Percentiles rank a stretch among this genome's conserved stretches.
These are phyloP conservation scores for Drosophila borealis DNA, from an alignment of 2,888 invertebrate species.

Conservation along the genomic window DNA sequence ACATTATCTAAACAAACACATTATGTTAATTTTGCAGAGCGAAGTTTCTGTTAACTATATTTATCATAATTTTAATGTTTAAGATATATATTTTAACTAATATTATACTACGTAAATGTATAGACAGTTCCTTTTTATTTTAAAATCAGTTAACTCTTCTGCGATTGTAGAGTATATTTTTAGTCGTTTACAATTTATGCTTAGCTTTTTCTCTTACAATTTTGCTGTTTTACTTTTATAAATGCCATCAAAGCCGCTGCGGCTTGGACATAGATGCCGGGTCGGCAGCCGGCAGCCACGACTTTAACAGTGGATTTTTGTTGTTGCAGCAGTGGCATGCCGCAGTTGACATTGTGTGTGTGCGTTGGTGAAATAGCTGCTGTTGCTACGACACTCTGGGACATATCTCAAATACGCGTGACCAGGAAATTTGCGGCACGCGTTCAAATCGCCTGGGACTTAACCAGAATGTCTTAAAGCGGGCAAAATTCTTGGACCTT, in stretches of 20 bases:
- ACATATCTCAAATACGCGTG: constrained; percentile 49
- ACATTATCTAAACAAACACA: too few species aligned
- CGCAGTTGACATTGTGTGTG: constrained; percentile 17
- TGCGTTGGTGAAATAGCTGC: constrained; percentile 31
- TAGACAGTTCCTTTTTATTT: too few species aligned
- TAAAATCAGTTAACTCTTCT: background rate
- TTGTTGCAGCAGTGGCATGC: constrained; percentile 41
- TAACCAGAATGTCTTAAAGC: constrained; percentile 10
- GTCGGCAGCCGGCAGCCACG: constrained; percentile 20
- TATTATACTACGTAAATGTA: too few species aligned
- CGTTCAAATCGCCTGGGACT: constrained; percentile 39
- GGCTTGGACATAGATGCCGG: constrained; percentile 34
- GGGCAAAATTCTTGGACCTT: constrained; percentile 19
- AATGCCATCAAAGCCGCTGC: constrained; percentile 63
- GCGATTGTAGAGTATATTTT: background rate
- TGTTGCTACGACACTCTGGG: constrained; percentile 34
- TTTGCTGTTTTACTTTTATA: constrained; percentile 38
- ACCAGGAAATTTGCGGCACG: constrained; percentile 50
- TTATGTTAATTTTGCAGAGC: too few species aligned
- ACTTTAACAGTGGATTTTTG: constrained; percentile 32
- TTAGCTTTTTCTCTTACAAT: background rate
- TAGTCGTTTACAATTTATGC: background rate
- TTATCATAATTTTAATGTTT: too few species aligned
- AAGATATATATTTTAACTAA: too few species aligned
- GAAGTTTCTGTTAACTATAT: too few species aligned